phyloP scores from a whole-genome alignment of 2,888 invertebrate genomes.

The Neoscelio sp. region DNA sequence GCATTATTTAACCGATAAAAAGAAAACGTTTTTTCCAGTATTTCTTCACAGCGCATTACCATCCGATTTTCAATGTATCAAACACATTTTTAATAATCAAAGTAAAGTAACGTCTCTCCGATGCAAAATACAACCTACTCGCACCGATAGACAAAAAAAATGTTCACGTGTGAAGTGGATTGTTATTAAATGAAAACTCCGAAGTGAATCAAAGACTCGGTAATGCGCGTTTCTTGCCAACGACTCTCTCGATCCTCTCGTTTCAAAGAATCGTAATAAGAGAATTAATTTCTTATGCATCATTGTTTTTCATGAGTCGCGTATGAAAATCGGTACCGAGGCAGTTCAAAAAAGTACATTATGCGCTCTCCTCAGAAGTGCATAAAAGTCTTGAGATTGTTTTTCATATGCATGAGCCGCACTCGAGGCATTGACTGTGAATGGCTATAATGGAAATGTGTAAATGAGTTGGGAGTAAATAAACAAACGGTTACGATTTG shows the following conservation, averaged over 20 bases:
- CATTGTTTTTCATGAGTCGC: constrained; percentile 28
- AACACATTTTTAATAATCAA: constrained; percentile 13
- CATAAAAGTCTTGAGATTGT: constrained; percentile 39
- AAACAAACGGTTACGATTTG: constrained; percentile 62
- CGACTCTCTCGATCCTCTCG: background rate
- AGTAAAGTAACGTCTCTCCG: background rate
- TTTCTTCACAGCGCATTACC: constrained; percentile 5
- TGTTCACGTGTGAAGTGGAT: background rate
- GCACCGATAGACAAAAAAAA: background rate
- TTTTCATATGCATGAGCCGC: constrained; percentile 62
- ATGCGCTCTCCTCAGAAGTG: constrained; percentile 11
- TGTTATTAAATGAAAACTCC: constrained; percentile 9
- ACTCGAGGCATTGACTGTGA: constrained; percentile 50
- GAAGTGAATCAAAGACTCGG: constrained; percentile 7
- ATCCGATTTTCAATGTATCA: constrained; percentile 4
- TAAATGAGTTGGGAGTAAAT: constrained; percentile 65
- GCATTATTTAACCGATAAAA: constrained; percentile 2
- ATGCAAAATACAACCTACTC: constrained; percentile 20
- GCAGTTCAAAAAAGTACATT: constrained; percentile 26
- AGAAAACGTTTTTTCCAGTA: constrained; percentile 2
- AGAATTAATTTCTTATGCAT: constrained; percentile 36
- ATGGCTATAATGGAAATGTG: constrained; percentile 66
- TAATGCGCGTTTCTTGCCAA: background rate
- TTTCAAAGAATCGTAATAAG: constrained; percentile 24
- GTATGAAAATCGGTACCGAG: constrained; percentile 15